Percentiles rank a stretch among this genome's conserved stretches.
Evolutionary conservation across 1,140 invertebrate species (phyloP).

Genomic region (Dryas iulia): DNA sequence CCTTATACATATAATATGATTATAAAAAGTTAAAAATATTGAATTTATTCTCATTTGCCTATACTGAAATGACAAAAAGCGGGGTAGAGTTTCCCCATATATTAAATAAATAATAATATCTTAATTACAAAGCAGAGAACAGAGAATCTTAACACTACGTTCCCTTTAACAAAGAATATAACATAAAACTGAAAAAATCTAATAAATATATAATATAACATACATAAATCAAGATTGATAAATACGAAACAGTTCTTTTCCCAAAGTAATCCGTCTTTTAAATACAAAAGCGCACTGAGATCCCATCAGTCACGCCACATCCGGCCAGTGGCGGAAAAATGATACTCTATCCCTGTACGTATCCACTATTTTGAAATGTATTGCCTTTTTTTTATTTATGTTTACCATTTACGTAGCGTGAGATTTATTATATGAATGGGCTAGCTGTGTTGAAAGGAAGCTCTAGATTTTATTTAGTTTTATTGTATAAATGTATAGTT

Average conservation of each 20-base stretch:
- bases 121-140: too few species aligned
- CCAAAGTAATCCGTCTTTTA: not conserved
- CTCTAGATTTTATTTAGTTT: not conserved
- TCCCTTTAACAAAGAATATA: too few species aligned
- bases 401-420: not conserved
- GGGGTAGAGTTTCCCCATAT: too few species aligned
- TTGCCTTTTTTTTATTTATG: not conserved
- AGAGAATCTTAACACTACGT: too few species aligned
- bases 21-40: too few species aligned
- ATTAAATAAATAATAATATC: too few species aligned
- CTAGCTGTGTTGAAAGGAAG: not conserved
- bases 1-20: too few species aligned
- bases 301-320: not conserved
- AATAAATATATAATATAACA: too few species aligned
- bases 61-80: too few species aligned
- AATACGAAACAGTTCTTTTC: not conserved
- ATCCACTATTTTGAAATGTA: not conserved
- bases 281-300: not conserved
- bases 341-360: not conserved
- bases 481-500: too few species aligned
- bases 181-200: too few species aligned
- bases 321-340: not conserved
- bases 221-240: not conserved
- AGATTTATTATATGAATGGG: not conserved
- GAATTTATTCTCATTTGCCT: too few species aligned